These are phyloP conservation scores for Hystrix cristata DNA, from an alignment of 2,113 vertebrate genomes.

Conservation along the genomic window DNA sequence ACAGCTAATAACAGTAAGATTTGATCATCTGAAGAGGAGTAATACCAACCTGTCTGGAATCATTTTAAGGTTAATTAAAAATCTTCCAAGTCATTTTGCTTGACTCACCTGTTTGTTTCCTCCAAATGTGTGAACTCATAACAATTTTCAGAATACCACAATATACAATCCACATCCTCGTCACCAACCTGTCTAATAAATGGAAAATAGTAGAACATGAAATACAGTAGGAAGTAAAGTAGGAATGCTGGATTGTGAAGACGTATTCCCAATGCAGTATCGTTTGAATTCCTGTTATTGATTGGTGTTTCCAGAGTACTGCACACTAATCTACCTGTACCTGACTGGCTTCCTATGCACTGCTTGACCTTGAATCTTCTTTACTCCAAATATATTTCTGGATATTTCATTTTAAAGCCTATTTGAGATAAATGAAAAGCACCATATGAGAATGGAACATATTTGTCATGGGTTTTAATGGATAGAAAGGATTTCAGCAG, in stretches of 20 bases:
- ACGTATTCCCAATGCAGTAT: neutral
- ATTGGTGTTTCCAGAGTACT: neutral
- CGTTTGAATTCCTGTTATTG: neutral
- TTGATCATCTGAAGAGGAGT: conserved; percentile 29
- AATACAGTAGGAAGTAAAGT: neutral
- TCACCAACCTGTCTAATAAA: neutral
- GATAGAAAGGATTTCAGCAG: conserved; percentile 31
- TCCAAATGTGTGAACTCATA: neutral
- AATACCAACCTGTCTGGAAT: neutral
- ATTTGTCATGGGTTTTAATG: neutral
- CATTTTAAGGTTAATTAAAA: conserved; percentile 63
- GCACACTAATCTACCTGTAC: neutral
- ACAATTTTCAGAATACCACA: conserved; percentile 24
- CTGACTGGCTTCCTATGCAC: neutral
- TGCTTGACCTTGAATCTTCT: neutral
- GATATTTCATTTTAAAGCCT: conserved; percentile 35
- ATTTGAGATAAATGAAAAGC: neutral
- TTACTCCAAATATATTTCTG: neutral
- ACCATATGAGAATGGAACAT: neutral
- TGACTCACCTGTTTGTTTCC: neutral
- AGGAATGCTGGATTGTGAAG: neutral
- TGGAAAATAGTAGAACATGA: neutral
- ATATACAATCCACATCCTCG: neutral
- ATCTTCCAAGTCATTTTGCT: conserved; percentile 31
- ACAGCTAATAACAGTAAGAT: conserved; percentile 19